Evolutionary conservation across 2,797 vertebrate species (phyloP), one percentile per base, ranked within the genome.

Genomic region (Sciaenops ocellatus): DNA sequence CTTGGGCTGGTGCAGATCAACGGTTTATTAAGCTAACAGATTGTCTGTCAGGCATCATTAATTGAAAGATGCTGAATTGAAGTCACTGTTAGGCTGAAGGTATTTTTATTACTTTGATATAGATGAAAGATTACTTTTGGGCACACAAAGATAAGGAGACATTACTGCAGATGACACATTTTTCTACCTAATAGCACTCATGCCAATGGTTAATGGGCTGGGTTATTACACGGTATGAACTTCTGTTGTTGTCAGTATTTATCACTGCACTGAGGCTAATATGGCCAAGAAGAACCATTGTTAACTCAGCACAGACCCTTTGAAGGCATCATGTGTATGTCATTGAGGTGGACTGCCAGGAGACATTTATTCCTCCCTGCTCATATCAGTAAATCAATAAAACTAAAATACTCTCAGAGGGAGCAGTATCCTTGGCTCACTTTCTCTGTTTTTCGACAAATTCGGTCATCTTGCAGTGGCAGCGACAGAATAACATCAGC

Each of bases 381-480:
- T 83, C 73, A 64, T 60, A 71, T 85, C 79, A 69, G 77, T 69
- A 74, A 90, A 88, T 91, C 82, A 86, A 90, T 88, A 71, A 30
- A 71, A 77, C 64, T 73, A 62, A 78, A 85, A 80, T 20, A 73
- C 65, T 54, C 80, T 74, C 54, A 63, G 62, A 75, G 74, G 73
- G 69, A 66, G 72, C 76, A 6, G 22, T 16, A 48, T 84, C 70
- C 46, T 65, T 76, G 79, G 51, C 77, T 77, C 11, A 10, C 60
- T 67, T 20, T 56, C 38, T 54, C 44, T n/a, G 24, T 70, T 78
- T 88, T 76, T 66, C 67, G 59, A 57, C 60, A 62, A 64, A 78
- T 74, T 5, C 1, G 52, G 64, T 69, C 76, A 44, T 84, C 55
- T 79, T 1, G 6, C 62, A 48, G 69, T 17, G 80, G 83, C 76